phyloP scores from a whole-genome alignment of 2,888 invertebrate genomes.

The Pyrochroa serraticornis region DNA sequence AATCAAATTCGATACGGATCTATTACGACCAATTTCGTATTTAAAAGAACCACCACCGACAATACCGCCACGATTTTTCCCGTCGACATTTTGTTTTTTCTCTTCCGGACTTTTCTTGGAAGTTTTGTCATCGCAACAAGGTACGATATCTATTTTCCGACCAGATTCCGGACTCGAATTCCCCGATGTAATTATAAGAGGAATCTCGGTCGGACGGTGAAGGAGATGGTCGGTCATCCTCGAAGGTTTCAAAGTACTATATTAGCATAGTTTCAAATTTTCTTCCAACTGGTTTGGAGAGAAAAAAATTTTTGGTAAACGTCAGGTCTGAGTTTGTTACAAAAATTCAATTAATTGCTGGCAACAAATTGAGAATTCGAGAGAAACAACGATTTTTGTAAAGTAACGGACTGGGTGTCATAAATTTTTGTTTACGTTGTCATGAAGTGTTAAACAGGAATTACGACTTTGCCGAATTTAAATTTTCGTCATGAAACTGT shows the following conservation, averaged over 20 bases:
- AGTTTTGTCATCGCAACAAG: conserved; percentile 23
- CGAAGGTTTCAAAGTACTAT: too few species aligned
- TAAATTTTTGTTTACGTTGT: too few species aligned
- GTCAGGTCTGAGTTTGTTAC: too few species aligned
- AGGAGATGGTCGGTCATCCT: conserved; percentile 19
- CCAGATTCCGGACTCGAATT: conserved; percentile 22
- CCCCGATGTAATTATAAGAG: conserved; percentile 51
- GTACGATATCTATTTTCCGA: conserved; percentile 24
- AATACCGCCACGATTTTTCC: conserved; percentile 18
- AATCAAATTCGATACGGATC: conserved; percentile 50
- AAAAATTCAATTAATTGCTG: too few species aligned
- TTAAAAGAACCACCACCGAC: conserved; percentile 52
- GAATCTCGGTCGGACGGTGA: conserved; percentile 46
- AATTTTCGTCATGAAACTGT: too few species aligned
- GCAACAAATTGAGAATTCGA: too few species aligned
- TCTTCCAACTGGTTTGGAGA: not conserved
- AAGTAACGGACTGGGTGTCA: too few species aligned
- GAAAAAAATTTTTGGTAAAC: too few species aligned
- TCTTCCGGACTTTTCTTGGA: conserved; percentile 7
- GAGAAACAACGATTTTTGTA: too few species aligned
- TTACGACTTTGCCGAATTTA: too few species aligned
- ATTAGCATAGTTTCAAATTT: not conserved
- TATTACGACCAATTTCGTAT: conserved; percentile 53
- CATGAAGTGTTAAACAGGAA: too few species aligned
- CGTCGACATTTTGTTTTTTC: conserved; percentile 17